Percentiles rank a stretch among this genome's conserved stretches.
phyloP scores from a whole-genome alignment of 2,797 vertebrate species.

The Nothura maculosa region DNA sequence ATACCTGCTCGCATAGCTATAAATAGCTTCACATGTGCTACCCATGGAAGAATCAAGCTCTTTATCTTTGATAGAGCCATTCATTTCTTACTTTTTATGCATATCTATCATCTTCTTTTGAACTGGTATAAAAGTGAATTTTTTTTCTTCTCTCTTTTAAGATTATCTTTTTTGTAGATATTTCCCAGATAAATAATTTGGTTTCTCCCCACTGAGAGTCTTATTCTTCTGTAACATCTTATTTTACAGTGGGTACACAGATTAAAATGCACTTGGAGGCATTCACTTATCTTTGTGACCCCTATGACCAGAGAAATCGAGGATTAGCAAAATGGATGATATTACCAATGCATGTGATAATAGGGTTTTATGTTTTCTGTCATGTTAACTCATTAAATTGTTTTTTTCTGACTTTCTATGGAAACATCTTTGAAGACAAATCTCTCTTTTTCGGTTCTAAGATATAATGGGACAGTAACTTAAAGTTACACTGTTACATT shows the following conservation, averaged over 20 bases:
- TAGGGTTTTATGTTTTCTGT: not conserved
- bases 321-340: not conserved
- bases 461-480: not conserved
- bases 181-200: not conserved
- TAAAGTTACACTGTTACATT: not conserved
- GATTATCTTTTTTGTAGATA: fast-evolving
- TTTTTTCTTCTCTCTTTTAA: not conserved
- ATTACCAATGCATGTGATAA: not conserved
- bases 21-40: not conserved
- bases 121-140: fast-evolving
- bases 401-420: not conserved
- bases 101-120: not conserved
- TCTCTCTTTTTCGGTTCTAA: not conserved
- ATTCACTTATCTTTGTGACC: not conserved
- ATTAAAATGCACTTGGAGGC: not conserved
- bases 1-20: not conserved
- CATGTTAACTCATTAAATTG: not conserved
- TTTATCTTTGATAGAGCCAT: not conserved
- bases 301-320: not conserved
- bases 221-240: not conserved
- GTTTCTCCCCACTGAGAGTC: not conserved
- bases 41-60: not conserved
- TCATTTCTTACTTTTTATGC: not conserved
- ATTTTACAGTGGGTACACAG: not conserved
- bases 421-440: not conserved